Base-by-base conservation (phyloP, 2,797 vertebrate genomes). In the Prionace glauca region DNA sequence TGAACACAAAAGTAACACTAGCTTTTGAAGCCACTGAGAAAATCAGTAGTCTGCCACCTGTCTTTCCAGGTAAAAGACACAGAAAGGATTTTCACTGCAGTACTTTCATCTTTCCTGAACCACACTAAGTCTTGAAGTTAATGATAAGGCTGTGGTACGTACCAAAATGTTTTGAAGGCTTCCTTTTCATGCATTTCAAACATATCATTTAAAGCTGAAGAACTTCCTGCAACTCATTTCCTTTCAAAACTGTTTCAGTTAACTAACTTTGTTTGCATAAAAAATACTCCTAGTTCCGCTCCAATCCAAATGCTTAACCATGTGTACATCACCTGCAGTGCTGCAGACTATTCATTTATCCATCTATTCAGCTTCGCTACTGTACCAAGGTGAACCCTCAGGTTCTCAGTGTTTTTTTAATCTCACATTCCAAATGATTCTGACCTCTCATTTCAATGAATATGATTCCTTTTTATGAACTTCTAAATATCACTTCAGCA, bases 121-220 rank as follows among this genome's bases (percentile, higher is more conserved):
- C 93, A 56, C 71, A 77, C 45, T 74, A 72, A 50, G 69, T 72
- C 92, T 77, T 77, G 71, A 60, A 95, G 93, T 95, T 95, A 95
- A 95, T 95, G 93, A 77, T 95, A 95, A 95, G 93, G 93, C 16
- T 77, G 71, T n/a, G 93, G 50, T 92, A 67, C 24, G n/a, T 77
- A 77, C 29, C 71, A 60, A 29, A 95, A 95, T 14, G 71, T 77
- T 95, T 95, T 56, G 32, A 60, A 95, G 71, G 56, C 93, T 77
- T 95, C 50, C 93, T 56, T 32, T 56, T 50, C 93, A 74, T 74
- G 41, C 45, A 74, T 56, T 94, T 94, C 69, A 74, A 56, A 72
- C 97, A 97, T 97, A 97, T 65, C n/a, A 41, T 26, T 96, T 96
- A 96, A 97, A 96, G 97, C 96, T 69, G 92, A 56, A 95, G 96